Evolutionary conservation across 1,140 invertebrate genomes (phyloP).

Genomic region (Drosophila malerkotliana): DNA sequence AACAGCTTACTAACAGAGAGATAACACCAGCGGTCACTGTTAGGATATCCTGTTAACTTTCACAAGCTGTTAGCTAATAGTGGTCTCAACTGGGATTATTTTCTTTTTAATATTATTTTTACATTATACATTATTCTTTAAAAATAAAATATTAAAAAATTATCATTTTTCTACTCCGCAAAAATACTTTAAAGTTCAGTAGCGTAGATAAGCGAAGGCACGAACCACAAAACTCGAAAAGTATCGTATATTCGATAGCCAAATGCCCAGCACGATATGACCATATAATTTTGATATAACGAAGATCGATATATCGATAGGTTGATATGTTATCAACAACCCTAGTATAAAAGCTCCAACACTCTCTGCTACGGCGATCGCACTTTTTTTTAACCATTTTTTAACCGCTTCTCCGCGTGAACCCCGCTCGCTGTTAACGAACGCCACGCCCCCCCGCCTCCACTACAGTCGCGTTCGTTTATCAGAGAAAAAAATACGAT

Average conservation of each 20-base stretch:
- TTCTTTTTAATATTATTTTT: too few species aligned
- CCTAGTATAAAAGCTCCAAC: conserved; percentile 2
- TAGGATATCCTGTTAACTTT: background rate
- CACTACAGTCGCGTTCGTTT: background rate
- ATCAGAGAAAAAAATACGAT: background rate
- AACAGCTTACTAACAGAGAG: background rate
- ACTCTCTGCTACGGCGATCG: background rate
- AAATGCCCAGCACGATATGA: too few species aligned
- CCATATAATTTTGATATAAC: too few species aligned
- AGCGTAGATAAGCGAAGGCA: too few species aligned
- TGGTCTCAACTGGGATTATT: background rate
- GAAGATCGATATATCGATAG: too few species aligned
- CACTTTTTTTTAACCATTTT: conserved; percentile 4
- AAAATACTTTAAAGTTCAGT: too few species aligned
- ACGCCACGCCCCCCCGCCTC: background rate
- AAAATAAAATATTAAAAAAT: too few species aligned
- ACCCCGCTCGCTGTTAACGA: background rate
- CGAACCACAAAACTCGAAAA: too few species aligned
- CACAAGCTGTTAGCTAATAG: background rate
- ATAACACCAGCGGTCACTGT: background rate
- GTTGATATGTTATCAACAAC: too few species aligned
- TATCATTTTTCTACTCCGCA: too few species aligned
- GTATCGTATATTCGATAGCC: too few species aligned
- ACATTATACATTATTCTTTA: too few species aligned
- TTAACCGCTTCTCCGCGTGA: conserved; percentile 5